Percentiles rank a stretch among this genome's conserved stretches.
Evolutionary conservation across 2,888 invertebrate genomes (phyloP).

Genomic region (Cephus pulcher): DNA sequence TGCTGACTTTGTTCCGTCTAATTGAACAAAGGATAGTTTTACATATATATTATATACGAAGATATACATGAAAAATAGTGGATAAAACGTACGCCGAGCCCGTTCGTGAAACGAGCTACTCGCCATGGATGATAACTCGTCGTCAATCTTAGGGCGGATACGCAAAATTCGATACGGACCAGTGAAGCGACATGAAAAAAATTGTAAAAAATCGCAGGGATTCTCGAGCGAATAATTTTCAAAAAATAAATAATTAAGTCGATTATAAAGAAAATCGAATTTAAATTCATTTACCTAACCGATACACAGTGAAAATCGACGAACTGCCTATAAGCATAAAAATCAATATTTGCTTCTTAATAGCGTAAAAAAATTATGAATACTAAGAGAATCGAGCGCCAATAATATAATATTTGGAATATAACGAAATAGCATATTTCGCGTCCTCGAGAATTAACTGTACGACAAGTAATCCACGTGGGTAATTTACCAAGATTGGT

Average conservation of each 20-base stretch:
- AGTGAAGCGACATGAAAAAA: neutral
- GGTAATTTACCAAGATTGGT: conserved; percentile 1
- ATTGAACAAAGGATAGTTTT: neutral
- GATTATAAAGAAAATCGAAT: neutral
- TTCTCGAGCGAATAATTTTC: neutral
- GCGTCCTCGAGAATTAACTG: neutral
- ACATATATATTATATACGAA: neutral
- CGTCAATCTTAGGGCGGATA: no score
- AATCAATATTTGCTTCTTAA: neutral
- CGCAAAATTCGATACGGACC: neutral
- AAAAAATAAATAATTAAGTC: neutral
- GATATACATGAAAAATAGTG: neutral
- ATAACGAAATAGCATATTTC: neutral
- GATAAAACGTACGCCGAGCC: neutral
- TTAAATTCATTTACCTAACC: neutral
- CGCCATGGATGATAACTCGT: neutral
- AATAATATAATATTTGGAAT: neutral
- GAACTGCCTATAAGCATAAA: no score
- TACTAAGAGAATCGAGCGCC: neutral
- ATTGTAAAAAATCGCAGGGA: neutral
- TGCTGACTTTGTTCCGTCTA: neutral
- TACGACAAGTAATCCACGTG: conserved; percentile 2
- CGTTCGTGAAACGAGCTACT: neutral
- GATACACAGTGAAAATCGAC: no score
- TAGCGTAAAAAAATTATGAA: neutral